Percentiles rank a stretch among this genome's conserved stretches.
Evolutionary conservation across 2,113 vertebrate species (phyloP).

Genomic region (Myiopsitta monachus): DNA sequence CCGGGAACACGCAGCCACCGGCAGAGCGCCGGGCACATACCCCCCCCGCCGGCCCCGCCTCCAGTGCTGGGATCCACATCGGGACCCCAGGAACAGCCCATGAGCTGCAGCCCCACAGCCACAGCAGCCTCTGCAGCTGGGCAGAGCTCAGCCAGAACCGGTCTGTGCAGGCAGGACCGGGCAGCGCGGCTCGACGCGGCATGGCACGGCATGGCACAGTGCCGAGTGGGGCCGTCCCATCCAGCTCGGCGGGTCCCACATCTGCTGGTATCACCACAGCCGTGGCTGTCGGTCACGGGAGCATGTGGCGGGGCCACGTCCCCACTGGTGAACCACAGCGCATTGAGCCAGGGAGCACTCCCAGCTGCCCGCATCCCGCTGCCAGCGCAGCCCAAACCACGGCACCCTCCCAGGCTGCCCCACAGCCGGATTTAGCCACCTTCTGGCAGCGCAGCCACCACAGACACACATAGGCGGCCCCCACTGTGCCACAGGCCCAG

Average conservation of each 20-base stretch:
- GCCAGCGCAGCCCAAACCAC: conserved; percentile 28
- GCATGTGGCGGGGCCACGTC: not conserved
- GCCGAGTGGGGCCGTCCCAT: not conserved
- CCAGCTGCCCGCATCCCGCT: not conserved
- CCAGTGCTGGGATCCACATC: fast-evolving
- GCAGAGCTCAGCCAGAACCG: not conserved
- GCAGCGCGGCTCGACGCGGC: fast-evolving
- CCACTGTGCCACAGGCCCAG: not conserved
- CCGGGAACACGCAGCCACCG: fast-evolving
- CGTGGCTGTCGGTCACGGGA: not conserved
- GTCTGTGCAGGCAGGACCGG: not conserved
- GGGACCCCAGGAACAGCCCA: fast-evolving
- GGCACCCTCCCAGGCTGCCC: conserved; percentile 16
- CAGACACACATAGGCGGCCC: not conserved
- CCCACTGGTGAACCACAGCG: not conserved
- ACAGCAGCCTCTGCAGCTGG: not conserved
- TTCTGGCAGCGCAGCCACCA: not conserved
- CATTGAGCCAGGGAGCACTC: not conserved
- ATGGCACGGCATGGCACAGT: not conserved
- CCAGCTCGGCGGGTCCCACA: not conserved
- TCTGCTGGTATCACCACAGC: not conserved
- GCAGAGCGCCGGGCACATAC: fast-evolving
- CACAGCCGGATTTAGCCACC: conserved; percentile 36
- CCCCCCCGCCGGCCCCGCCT: fast-evolving
- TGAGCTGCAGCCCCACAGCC: not conserved